Conservation (phyloP, 1,140 invertebrate species). For the Bombus pyrosoma region DNA sequence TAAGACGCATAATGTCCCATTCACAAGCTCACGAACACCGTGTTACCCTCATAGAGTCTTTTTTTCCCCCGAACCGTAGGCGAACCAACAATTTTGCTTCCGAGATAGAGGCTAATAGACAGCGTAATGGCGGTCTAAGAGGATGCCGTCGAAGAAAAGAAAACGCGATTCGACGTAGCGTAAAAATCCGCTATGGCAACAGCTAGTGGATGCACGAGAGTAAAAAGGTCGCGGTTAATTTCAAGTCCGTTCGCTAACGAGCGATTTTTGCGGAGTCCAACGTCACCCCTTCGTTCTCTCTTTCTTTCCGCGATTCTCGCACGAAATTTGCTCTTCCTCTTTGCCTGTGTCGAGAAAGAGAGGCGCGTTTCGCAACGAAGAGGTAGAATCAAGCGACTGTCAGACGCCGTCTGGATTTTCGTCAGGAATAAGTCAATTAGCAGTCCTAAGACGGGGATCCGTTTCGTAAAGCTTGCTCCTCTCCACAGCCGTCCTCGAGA, state of each 20-base stretch:
- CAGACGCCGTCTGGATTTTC: slow-evolving; percentile 40
- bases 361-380: slow-evolving; percentile 3
- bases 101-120: not conserved
- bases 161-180: not conserved
- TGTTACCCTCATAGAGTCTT: too few relatives aligned
- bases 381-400: slow-evolving; percentile 12
- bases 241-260: slow-evolving; percentile 41
- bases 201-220: slow-evolving; percentile 1
- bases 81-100: not conserved
- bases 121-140: not conserved
- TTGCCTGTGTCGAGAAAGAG: not conserved
- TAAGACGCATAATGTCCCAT: not conserved
- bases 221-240: slow-evolving; percentile 36
- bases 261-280: slow-evolving; percentile 21
- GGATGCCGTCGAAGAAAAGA: not conserved
- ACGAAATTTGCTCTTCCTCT: not conserved
- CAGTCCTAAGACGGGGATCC: slow-evolving; percentile 15
- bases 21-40: not conserved
- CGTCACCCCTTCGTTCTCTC: too few relatives aligned
- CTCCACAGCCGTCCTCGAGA: not conserved
- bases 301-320: too few relatives aligned
- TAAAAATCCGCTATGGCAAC: not conserved
- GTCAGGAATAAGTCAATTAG: slow-evolving; percentile 47
- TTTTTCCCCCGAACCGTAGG: too few relatives aligned
- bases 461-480: not conserved